Conservation (phyloP, 2,888 invertebrate species). For the Orthosia gracilis region DNA sequence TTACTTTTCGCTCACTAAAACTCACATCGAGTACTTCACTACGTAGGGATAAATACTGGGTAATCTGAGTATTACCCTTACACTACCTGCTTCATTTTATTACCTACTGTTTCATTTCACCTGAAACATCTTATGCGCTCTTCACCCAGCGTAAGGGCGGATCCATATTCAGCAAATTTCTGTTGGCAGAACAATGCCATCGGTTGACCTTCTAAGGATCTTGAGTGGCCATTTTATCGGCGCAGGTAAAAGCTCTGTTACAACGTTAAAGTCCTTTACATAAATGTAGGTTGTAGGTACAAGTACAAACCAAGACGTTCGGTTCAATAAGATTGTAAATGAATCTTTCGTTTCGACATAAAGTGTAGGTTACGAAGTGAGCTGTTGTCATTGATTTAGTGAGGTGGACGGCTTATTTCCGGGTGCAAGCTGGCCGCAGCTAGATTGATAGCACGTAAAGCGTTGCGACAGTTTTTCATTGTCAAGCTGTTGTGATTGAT, state of each 20-base stretch:
- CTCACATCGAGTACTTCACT: slow-evolving; percentile 20
- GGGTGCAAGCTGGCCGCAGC: slow-evolving; percentile 37
- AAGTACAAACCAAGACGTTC: neutral
- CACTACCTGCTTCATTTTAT: slow-evolving; percentile 9
- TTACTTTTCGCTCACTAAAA: slow-evolving; percentile 44
- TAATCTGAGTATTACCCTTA: slow-evolving; percentile 19
- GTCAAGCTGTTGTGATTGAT: slow-evolving; percentile 62
- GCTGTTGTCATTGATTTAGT: slow-evolving; percentile 58
- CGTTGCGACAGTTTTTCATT: slow-evolving; percentile 60
- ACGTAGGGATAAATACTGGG: slow-evolving; percentile 25
- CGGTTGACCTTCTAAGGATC: slow-evolving; percentile 36
- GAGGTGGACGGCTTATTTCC: slow-evolving; percentile 53
- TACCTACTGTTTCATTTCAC: slow-evolving; percentile 22
- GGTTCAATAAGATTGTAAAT: slow-evolving; percentile 30
- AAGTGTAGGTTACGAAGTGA: slow-evolving; percentile 39
- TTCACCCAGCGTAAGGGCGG: slow-evolving; percentile 22
- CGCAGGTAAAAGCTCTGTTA: slow-evolving; percentile 36
- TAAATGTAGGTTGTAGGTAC: slow-evolving; percentile 9
- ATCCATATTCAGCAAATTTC: slow-evolving; percentile 44
- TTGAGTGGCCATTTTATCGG: slow-evolving; percentile 34
- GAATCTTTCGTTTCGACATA: slow-evolving; percentile 39
- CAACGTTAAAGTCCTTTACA: slow-evolving; percentile 24
- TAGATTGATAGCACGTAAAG: slow-evolving; percentile 56
- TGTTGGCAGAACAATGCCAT: slow-evolving; percentile 46
- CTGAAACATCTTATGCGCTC: slow-evolving; percentile 20